These are phyloP conservation scores for Nasua narica DNA, from an alignment of 2,797 vertebrate genomes.

Conservation along the genomic window DNA sequence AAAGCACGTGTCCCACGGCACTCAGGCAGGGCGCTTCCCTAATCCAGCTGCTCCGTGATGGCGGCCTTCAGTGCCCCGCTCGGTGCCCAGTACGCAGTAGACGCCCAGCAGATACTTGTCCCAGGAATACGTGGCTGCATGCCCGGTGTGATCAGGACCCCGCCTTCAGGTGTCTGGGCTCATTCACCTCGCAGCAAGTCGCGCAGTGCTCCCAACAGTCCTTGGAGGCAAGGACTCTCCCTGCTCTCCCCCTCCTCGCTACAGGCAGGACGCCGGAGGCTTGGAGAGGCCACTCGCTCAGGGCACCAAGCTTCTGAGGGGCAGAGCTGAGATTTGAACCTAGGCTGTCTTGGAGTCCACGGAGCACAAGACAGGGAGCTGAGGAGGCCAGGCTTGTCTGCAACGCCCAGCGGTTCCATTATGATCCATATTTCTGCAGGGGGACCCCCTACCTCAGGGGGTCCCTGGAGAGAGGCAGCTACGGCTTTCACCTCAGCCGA, in stretches of 20 bases:
- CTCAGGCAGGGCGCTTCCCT: neutral
- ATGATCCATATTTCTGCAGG: neutral
- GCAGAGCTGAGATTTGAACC: neutral
- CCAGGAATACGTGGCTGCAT: neutral
- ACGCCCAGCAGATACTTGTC: neutral
- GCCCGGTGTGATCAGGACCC: neutral
- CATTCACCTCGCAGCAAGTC: neutral
- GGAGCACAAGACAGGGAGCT: neutral
- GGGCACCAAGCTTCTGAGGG: neutral
- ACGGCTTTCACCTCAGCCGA: neutral
- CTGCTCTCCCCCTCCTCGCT: too few species aligned
- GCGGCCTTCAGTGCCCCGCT: neutral
- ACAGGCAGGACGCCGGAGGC: neutral
- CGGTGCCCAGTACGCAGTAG: neutral
- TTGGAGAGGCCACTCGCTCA: neutral
- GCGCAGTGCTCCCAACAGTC: neutral
- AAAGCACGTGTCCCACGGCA: neutral
- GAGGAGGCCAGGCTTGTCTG: neutral
- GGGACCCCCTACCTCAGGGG: neutral
- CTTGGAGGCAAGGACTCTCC: neutral
- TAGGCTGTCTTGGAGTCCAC: neutral
- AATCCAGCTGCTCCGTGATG: neutral
- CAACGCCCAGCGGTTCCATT: neutral
- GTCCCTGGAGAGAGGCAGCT: neutral
- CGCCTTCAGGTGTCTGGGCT: neutral